phyloP scores from a whole-genome alignment of 2,888 invertebrate genomes.

The Quadriops clusia region DNA sequence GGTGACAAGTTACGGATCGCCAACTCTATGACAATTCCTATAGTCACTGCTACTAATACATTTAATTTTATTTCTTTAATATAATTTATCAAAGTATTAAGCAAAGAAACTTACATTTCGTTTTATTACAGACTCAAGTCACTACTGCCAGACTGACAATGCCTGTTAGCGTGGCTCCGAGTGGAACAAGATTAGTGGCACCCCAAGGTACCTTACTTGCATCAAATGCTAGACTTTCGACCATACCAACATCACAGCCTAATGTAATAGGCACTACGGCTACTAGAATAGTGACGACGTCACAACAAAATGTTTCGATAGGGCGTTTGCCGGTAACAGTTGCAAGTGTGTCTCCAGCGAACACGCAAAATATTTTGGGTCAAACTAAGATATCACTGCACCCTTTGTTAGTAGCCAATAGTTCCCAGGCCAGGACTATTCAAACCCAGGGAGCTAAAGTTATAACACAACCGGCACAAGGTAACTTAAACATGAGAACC shows the following conservation, averaged over 20 bases:
- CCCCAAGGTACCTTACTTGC: slow-evolving; percentile 31
- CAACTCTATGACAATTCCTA: too few species aligned
- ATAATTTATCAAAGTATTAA: neutral
- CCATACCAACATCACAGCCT: slow-evolving; percentile 24
- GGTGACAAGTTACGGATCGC: too few species aligned
- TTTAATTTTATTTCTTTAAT: too few species aligned
- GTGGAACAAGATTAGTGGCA: slow-evolving; percentile 25
- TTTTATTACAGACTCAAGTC: slow-evolving; percentile 25
- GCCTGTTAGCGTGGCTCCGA: slow-evolving; percentile 27
- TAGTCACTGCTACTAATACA: too few species aligned
- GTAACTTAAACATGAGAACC: slow-evolving; percentile 15
- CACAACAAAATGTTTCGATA: slow-evolving; percentile 27
- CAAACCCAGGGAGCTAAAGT: slow-evolving; percentile 32
- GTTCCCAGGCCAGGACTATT: slow-evolving; percentile 23
- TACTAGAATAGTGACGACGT: slow-evolving; percentile 25
- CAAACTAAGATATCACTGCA: slow-evolving; percentile 30
- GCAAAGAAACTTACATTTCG: slow-evolving; percentile 6
- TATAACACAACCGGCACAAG: slow-evolving; percentile 33
- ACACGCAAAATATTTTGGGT: slow-evolving; percentile 23
- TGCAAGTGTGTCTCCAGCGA: slow-evolving; percentile 22
- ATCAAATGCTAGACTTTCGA: slow-evolving; percentile 28
- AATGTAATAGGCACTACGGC: slow-evolving; percentile 22
- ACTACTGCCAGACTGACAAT: slow-evolving; percentile 29
- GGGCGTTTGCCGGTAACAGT: slow-evolving; percentile 27
- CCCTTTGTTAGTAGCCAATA: slow-evolving; percentile 29